A percentile compares a stretch with the other conserved stretches of the same genome.
phyloP scores from a whole-genome alignment of 2,888 invertebrate species.

The Cyclophora albipunctata region DNA sequence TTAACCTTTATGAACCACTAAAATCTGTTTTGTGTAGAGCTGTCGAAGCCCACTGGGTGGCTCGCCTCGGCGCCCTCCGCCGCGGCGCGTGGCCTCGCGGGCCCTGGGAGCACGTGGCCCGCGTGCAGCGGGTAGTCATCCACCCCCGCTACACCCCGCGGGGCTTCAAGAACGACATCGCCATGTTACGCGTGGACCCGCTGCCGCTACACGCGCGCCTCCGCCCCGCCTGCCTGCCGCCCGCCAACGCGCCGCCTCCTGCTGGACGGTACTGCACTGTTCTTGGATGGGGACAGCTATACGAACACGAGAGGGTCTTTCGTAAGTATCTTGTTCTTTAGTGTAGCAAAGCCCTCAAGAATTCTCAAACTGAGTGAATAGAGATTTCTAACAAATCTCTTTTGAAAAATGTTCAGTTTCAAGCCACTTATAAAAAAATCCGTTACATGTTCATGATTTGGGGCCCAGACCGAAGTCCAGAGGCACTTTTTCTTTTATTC shows the following conservation, averaged over 20 bases:
- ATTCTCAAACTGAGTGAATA: too few species aligned
- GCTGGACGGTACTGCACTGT: slow-evolving; percentile 84
- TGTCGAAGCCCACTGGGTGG: slow-evolving; percentile 85
- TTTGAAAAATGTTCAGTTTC: too few species aligned
- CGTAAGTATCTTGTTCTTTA: slow-evolving; percentile 74
- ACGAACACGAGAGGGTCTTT: slow-evolving; percentile 85
- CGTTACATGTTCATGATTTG: too few species aligned
- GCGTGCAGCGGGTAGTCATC: slow-evolving; percentile 78
- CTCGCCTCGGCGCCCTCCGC: slow-evolving; percentile 83
- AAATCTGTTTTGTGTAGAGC: slow-evolving; percentile 61
- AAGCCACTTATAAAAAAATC: too few species aligned
- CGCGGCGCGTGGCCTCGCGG: slow-evolving; percentile 83
- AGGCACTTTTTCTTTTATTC: too few species aligned
- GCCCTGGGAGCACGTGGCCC: slow-evolving; percentile 82
- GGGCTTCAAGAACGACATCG: slow-evolving; percentile 87
- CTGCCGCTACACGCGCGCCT: slow-evolving; percentile 70
- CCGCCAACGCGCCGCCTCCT: slow-evolving; percentile 71
- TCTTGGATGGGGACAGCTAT: slow-evolving; percentile 88
- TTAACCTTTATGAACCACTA: neutral
- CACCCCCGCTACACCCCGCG: slow-evolving; percentile 85
- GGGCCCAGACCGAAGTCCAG: too few species aligned
- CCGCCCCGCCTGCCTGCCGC: slow-evolving; percentile 73
- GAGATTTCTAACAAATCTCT: too few species aligned
- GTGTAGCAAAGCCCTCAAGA: too few species aligned
- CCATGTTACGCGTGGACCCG: slow-evolving; percentile 78